Percentiles rank a stretch among this genome's conserved stretches.
Conservation (phyloP, 2,797 vertebrate species). For the Sebastes alutus region DNA sequence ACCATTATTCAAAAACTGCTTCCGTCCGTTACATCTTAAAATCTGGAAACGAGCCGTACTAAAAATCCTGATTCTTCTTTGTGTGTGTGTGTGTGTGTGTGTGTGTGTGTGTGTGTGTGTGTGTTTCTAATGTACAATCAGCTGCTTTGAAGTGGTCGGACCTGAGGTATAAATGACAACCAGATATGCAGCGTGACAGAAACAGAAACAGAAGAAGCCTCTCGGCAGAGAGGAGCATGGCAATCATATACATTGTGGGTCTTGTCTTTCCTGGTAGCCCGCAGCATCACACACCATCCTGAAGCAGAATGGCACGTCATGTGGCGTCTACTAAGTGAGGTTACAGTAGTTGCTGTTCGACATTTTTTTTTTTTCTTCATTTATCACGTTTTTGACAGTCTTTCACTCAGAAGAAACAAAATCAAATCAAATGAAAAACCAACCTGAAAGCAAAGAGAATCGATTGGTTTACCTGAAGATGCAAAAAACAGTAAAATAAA, state of each 20-base stretch:
- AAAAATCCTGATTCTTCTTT: conserved; percentile 79
- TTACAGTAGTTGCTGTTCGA: conserved; percentile 75
- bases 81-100: conserved; percentile 20
- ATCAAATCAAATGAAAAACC: conserved; percentile 24
- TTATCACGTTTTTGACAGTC: conserved; percentile 60
- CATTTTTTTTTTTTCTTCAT: conserved; percentile 52
- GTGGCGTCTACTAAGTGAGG: conserved; percentile 73
- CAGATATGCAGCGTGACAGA: conserved; percentile 75
- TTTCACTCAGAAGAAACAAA: conserved; percentile 58
- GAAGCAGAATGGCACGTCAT: conserved; percentile 47
- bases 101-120: conserved; percentile 28
- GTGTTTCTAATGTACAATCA: conserved; percentile 79
- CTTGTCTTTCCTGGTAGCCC: conserved; percentile 42
- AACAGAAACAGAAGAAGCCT: conserved; percentile 37
- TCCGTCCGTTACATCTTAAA: conserved; percentile 62
- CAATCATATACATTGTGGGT: conserved; percentile 55
- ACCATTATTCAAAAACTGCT: conserved; percentile 65
- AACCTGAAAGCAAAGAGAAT: conserved; percentile 44
- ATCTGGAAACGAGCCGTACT: conserved; percentile 70
- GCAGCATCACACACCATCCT: conserved; percentile 37
- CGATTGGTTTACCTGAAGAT: conserved; percentile 61
- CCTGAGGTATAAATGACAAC: conserved; percentile 86
- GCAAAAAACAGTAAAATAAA: conserved; percentile 75
- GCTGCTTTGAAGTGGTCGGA: conserved; percentile 82
- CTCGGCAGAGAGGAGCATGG: conserved; percentile 66